Percentiles rank a stretch among this genome's conserved stretches.
These are phyloP conservation scores for Chloebia gouldiae DNA, from an alignment of 2,113 vertebrate genomes.

Conservation along the genomic window DNA sequence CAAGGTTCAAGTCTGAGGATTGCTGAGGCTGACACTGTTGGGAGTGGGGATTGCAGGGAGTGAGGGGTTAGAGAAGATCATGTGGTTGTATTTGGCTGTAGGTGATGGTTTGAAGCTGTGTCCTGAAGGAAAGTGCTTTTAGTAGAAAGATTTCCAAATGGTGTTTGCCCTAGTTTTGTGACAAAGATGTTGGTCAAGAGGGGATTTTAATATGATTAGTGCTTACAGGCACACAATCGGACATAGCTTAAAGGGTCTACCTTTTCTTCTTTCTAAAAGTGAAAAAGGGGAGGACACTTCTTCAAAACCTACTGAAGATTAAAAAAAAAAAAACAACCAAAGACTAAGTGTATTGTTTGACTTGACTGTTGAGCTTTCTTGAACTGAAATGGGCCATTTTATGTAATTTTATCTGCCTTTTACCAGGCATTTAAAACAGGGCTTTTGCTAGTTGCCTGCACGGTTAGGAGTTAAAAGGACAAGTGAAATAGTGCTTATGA, in stretches of 20 bases:
- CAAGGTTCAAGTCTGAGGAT: background rate
- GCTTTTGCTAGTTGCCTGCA: background rate
- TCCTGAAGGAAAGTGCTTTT: background rate
- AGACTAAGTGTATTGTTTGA: background rate
- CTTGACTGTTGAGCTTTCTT: background rate
- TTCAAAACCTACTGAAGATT: background rate
- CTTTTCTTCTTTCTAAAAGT: background rate
- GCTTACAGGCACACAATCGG: background rate
- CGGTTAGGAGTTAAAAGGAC: background rate
- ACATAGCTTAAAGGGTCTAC: background rate
- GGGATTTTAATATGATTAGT: background rate
- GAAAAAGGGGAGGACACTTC: background rate
- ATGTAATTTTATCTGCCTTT: background rate
- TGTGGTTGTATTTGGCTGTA: background rate
- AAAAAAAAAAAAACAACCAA: background rate
- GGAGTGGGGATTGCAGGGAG: background rate
- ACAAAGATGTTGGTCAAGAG: background rate
- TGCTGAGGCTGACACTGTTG: background rate
- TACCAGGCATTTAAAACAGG: background rate
- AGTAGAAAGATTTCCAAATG: background rate
- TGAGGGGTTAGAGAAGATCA: background rate
- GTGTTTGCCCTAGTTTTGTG: background rate
- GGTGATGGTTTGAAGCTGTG: background rate
- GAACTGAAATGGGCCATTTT: background rate
- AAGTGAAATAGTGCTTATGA: background rate